Base-by-base conservation (phyloP, 2,888 invertebrate genomes). In the Epicampocera succincta region DNA sequence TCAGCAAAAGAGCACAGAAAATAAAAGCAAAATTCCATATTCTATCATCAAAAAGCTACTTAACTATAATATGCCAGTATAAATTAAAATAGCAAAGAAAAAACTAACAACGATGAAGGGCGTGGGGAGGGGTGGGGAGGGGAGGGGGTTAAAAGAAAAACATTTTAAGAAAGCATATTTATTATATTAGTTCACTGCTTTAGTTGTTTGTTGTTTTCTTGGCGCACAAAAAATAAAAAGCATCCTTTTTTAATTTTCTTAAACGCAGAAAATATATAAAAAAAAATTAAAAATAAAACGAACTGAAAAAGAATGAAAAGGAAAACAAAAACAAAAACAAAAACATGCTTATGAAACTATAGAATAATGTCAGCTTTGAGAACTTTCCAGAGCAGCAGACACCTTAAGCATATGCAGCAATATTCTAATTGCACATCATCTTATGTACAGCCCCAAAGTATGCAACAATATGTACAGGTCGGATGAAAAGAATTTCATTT, bases 361-460 rank as follows among this genome's bases (percentile, higher is more conserved):
- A 71, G 71, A 63, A 48, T 19, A 46, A 60, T 71, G 56, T 21
- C 54, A 65, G 77, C 71, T 72, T 65, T 77, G 56, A 42, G 38
- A 77, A 65, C 44, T 21, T 65, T 77, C 54, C 71, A 63, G 65
- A 58, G 63, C 63, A 77, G 19, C 76, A 77, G 61, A 77, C 81
- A 81, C 68, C 77, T 81, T 74, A 58, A 81, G 77, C 68, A 74
- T 81, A 81, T 81, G 81, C 73, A 77, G 56, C 68, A 74, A 69
- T 81, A 81, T 81, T 81, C 74, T 77, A 81, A 77, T 77, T 81
- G 81, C 77, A 81, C 77, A 77, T n/a, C 29, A n/a, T 65, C 63
- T 71, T 71, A 65, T 71, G 25, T 54, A 54, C 56, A 69, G 77
- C 77, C 77, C 52, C 77, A 77, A 58, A 69, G 69, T 81, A 81